Base-by-base conservation (phyloP, 53 echinoderm and acorn worm genomes). In the Hippasteria phrygiana region DNA sequence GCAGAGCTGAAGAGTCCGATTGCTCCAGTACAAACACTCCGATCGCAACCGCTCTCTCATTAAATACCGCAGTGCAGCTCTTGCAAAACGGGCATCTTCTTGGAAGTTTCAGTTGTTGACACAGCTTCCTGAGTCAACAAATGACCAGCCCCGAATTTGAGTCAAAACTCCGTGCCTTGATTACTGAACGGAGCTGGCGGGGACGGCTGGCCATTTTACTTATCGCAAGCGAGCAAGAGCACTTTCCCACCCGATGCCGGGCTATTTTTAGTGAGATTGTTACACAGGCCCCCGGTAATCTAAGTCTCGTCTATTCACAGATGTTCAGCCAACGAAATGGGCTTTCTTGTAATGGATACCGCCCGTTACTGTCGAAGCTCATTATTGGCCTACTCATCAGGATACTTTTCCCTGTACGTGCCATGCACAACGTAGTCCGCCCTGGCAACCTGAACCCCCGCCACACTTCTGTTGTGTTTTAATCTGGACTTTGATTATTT, bases 301-400 rank as follows among this genome's bases (percentile, higher is more conserved):
- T 45, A 46, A 84, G 67, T 84, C 71, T 45, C 20, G 45, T 46
- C 48, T 70, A 67, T 69, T 84, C 67, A 69, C 24, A 43, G 67
- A 84, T 69, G 50, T 71, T 66, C 51, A 67, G 35, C 36, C 64
- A 84, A 43, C 20, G 35, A 53, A 56, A 29, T 29, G 5, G 3
- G 32, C 48, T 43, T 66, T 33, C 26, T n/a, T 18, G 71, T 67
- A 47, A 84, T 69, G 24, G 70, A 69, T 41, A 84, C 70, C 43
- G 6, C 33, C n/a, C 84, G 18, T 47, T 69, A 69, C 71, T 84
- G 63, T 65, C 31, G 17, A 28, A n/a, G 20, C 31, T 33, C 35
- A 67, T 67, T 67, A 67, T 67, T 67, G n/a, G 69, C 33, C 36
- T 12, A 35, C 69, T 17, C 69, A 67, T 67, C 69, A 67, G 69